Conservation (phyloP, 2,888 invertebrate genomes). For the Galeruca laticollis region DNA sequence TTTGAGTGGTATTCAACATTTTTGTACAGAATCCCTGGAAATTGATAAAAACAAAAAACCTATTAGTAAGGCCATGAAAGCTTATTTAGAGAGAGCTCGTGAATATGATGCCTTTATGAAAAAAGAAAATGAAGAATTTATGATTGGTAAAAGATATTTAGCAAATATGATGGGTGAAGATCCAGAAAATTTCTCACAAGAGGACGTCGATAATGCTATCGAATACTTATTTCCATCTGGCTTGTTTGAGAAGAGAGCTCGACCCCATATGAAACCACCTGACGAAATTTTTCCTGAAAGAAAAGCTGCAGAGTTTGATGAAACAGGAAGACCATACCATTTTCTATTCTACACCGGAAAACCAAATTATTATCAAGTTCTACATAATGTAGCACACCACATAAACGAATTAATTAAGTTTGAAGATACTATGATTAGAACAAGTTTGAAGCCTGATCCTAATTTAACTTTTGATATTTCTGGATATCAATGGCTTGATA, state of each 20-base stretch:
- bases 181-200: slow-evolving; percentile 87
- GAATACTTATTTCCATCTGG: slow-evolving; percentile 97
- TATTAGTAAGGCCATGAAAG: slow-evolving; percentile 89
- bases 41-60: slow-evolving; percentile 67
- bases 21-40: background rate
- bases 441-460: slow-evolving; percentile 73
- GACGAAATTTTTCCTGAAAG: slow-evolving; percentile 85
- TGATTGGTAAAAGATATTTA: slow-evolving; percentile 93
- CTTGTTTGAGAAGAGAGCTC: slow-evolving; percentile 84
- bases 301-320: slow-evolving; percentile 92
- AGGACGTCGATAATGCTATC: slow-evolving; percentile 89
- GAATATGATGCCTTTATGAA: slow-evolving; percentile 88
- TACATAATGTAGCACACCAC: slow-evolving; percentile 81
- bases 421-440: slow-evolving; percentile 78
- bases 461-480: slow-evolving; percentile 70
- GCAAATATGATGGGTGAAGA: slow-evolving; percentile 99
- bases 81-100: slow-evolving; percentile 85
- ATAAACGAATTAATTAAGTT: slow-evolving; percentile 76
- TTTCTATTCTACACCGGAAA: slow-evolving; percentile 91
- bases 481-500: slow-evolving; percentile 76
- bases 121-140: slow-evolving; percentile 82
- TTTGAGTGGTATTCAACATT: background rate
- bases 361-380: slow-evolving; percentile 85
- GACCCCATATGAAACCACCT: slow-evolving; percentile 92
- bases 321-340: slow-evolving; percentile 90